Percentiles rank a stretch among this genome's conserved stretches.
Conservation (phyloP, 2,797 vertebrate species). For the Eulemur albifrons region DNA sequence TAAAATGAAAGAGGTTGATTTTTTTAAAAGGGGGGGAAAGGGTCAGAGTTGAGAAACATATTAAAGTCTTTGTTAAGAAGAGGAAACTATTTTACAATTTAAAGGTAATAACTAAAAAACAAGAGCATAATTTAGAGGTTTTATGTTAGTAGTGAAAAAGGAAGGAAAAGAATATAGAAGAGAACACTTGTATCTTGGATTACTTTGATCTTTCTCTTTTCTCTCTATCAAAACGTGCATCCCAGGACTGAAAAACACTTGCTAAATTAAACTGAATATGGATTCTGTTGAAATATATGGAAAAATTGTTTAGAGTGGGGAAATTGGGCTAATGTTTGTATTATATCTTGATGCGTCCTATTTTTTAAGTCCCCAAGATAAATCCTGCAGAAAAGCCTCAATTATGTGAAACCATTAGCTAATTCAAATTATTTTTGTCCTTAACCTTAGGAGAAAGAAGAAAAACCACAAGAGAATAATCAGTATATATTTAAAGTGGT, state of each 20-base stretch:
- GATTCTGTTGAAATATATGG: not conserved
- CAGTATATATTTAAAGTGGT: not conserved
- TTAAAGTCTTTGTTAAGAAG: not conserved
- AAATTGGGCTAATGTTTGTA: not conserved
- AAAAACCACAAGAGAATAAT: not conserved
- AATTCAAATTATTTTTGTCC: not conserved
- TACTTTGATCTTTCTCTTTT: not conserved
- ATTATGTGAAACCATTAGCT: not conserved
- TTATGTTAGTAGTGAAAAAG: not conserved
- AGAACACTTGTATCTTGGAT: not conserved
- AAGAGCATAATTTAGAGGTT: not conserved
- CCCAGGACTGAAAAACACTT: not conserved
- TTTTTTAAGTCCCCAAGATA: constrained; percentile 32
- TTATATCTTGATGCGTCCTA: not conserved
- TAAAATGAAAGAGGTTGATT: not conserved
- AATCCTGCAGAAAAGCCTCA: not conserved
- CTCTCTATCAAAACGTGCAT: not conserved
- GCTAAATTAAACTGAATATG: constrained; percentile 2
- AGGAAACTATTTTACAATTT: not conserved
- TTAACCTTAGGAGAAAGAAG: constrained; percentile 7
- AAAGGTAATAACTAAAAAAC: not conserved
- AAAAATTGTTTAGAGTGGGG: not conserved
- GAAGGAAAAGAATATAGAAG: not conserved
- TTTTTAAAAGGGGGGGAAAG: not conserved
- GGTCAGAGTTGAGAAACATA: not conserved